phyloP scores from a whole-genome alignment of 2,888 invertebrate species.

The Orthosia gracilis region DNA sequence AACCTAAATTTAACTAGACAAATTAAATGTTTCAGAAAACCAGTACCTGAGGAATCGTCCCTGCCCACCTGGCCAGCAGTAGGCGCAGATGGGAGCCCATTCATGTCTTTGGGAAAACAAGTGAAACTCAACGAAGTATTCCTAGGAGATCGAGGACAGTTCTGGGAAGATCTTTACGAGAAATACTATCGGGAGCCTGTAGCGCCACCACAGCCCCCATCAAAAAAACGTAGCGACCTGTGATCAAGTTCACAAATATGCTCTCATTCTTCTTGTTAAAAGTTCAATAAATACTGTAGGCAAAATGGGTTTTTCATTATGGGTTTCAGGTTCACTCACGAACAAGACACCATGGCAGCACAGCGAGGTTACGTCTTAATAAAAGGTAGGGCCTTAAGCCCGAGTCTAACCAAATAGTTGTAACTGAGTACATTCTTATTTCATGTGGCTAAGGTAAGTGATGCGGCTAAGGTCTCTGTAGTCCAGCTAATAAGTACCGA shows the following conservation, averaged over 20 bases:
- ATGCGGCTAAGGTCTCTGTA: too few species aligned
- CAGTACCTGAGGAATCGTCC: conserved; percentile 66
- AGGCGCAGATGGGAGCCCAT: conserved; percentile 62
- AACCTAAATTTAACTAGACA: background rate
- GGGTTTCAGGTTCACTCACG: background rate
- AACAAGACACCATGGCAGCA: background rate
- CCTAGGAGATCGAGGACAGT: conserved; percentile 63
- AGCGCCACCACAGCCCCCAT: conserved; percentile 61
- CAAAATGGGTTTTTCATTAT: background rate
- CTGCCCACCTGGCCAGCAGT: conserved; percentile 72
- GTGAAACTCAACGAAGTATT: conserved; percentile 65
- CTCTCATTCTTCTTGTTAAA: background rate
- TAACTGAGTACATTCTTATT: background rate
- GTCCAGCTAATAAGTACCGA: too few species aligned
- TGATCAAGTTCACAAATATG: background rate
- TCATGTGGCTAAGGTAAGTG: too few species aligned
- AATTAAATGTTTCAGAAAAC: conserved; percentile 66
- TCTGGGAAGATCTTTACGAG: conserved; percentile 76
- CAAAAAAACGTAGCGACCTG: conserved; percentile 27
- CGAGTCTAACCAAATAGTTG: background rate
- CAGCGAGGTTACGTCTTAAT: background rate
- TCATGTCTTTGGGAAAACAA: conserved; percentile 71
- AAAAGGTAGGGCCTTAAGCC: background rate
- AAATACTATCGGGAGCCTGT: conserved; percentile 70
- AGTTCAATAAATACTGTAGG: background rate